Base-by-base conservation (phyloP, 2,888 invertebrate species). In the Caradrina clavipalpis region DNA sequence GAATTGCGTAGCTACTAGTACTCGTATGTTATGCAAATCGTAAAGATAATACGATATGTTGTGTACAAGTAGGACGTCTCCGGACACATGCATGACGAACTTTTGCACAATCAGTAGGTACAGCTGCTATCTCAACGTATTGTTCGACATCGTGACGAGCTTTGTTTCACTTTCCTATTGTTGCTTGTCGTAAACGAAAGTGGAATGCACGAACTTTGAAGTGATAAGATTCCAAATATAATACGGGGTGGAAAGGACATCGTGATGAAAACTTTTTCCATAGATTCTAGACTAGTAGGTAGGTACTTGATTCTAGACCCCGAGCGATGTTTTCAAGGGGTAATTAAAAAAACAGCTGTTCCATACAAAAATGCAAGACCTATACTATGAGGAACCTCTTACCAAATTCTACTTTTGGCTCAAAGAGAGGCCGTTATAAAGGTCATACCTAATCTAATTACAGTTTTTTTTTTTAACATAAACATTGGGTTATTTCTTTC, bases 1-100 rank as follows among this genome's bases (percentile, higher is more conserved):
- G 60, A 61, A 70, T 70, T 68, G 68, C 60, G 55, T 60, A 45
- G 45, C 45, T 45, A 17, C 45, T 45, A 15, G 42, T 17, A 45
- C n/a, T n/a, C 42, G 45, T 61, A 56, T 68, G 65, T 77, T 80
- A 79, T 71, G 79, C 74, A 81, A 82, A 83, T 63, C 58, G 39
- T 73, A 58, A 70, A 83, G 69, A 73, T 76, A 76, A 77, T 66
- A 66, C 54, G 56, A 55, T 76, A 45, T 45, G 45, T 64, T n/a
- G 4, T 4, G 60, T 74, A 58, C 55, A 55, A 59, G 51, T 70
- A 51, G 57, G 39, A 61, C 71, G 57, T 66, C 69, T 74, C 57
- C 49, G 68, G 68, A 58, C 69, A 58, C 50, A 73, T 61, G 61
- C 73, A 60, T 73, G 62, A 70, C 70, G 70, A 57, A 63, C 70